A percentile compares a stretch with the other conserved stretches of the same genome.
Evolutionary conservation across 2,888 invertebrate species (phyloP).

Genomic region (Halictus ligatus): DNA sequence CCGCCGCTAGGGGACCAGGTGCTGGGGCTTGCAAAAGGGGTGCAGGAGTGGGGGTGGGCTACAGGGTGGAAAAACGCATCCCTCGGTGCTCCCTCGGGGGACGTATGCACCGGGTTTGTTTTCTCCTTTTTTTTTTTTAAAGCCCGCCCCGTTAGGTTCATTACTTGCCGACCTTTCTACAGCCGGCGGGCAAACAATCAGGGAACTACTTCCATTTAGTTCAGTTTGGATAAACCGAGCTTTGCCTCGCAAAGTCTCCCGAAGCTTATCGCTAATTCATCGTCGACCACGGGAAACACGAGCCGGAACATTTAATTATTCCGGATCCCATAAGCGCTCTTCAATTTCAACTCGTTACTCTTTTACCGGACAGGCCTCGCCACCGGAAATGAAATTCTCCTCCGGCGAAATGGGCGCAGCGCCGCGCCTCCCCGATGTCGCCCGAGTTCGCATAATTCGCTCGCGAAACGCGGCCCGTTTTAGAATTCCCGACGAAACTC

Average conservation of each 20-base stretch:
- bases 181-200: slow-evolving; percentile 59
- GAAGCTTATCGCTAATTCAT: slow-evolving; percentile 49
- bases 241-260: not conserved
- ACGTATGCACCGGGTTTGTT: slow-evolving; percentile 16
- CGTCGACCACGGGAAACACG: slow-evolving; percentile 31
- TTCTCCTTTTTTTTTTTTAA: slow-evolving; percentile 22
- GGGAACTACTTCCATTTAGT: slow-evolving; percentile 55
- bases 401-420: not conserved
- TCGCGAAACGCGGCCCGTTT: not conserved
- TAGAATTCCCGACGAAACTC: not conserved
- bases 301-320: slow-evolving; percentile 52
- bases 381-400: slow-evolving; percentile 8
- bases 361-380: not conserved
- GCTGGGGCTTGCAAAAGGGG: not conserved
- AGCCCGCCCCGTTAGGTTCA: slow-evolving; percentile 41
- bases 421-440: not conserved
- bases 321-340: slow-evolving; percentile 25
- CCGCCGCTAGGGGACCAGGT: not conserved
- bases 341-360: slow-evolving; percentile 34
- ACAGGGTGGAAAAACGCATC: slow-evolving; percentile 26
- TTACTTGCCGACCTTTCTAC: slow-evolving; percentile 38
- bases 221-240: slow-evolving; percentile 45
- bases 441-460: too few species aligned
- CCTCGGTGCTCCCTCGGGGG: slow-evolving; percentile 1
- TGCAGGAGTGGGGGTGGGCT: not conserved